Percentiles rank a stretch among this genome's conserved stretches.
Evolutionary conservation across 2,888 invertebrate genomes (phyloP).

Genomic region (Andrena hattorfiana): DNA sequence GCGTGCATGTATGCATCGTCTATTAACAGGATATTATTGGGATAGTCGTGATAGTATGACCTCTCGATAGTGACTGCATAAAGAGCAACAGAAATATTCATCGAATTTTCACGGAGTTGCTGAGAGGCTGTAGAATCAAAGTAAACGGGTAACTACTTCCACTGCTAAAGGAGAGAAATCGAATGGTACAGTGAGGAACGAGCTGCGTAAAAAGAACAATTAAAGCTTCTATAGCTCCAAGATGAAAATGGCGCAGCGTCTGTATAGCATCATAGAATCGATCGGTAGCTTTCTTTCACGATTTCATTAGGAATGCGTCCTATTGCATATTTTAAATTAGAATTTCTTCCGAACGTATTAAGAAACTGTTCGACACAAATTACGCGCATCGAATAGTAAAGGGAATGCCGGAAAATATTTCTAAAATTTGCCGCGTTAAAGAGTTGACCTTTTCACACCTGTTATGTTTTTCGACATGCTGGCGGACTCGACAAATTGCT

Average conservation of each 20-base stretch:
- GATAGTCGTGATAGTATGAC: slow-evolving; percentile 2
- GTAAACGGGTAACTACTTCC: slow-evolving; percentile 5
- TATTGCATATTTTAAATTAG: slow-evolving; percentile 6
- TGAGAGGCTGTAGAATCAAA: neutral
- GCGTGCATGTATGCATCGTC: neutral
- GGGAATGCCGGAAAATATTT: neutral
- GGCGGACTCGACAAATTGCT: slow-evolving; percentile 13
- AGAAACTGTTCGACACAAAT: slow-evolving; percentile 1
- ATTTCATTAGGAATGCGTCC: slow-evolving; percentile 54
- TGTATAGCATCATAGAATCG: slow-evolving; percentile 49
- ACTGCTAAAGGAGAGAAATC: neutral
- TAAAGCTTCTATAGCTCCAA: slow-evolving; percentile 19
- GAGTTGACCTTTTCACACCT: slow-evolving; percentile 3
- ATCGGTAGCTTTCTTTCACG: slow-evolving; percentile 45
- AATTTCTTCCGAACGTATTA: slow-evolving; percentile 22
- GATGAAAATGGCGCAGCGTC: slow-evolving; percentile 35
- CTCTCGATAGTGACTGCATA: too few species aligned
- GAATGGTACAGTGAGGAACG: neutral
- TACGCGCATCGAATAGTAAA: neutral
- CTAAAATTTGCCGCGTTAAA: slow-evolving; percentile 20
- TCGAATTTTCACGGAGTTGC: slow-evolving; percentile 27
- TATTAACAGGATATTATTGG: slow-evolving; percentile 26
- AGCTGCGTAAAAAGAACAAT: neutral
- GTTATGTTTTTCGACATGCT: slow-evolving; percentile 28
- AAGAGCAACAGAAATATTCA: slow-evolving; percentile 11